Base-by-base conservation (phyloP, 2,797 vertebrate species). In the Amniataba percoides region DNA sequence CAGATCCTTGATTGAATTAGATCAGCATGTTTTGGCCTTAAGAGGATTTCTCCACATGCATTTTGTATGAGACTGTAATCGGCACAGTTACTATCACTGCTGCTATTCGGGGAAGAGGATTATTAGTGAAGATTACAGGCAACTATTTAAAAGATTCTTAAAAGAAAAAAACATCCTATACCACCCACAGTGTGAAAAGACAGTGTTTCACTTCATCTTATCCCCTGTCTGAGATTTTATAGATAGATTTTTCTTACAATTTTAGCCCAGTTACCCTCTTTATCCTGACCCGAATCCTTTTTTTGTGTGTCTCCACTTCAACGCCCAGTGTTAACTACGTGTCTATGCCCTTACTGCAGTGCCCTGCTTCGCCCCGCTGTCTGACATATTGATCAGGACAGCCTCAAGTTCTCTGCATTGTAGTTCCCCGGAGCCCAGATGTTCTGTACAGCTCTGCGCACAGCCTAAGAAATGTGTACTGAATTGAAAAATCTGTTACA, bases 1-100 rank as follows among this genome's bases (percentile, higher is more conserved):
- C 86, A 90, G 90, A 86, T 81, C 80, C 85, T 84, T 83, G 89
- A 91, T 92, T 95, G 85, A 93, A 92, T 94, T 93, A 92, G 88
- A 95, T 95, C 88, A 88, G 91, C 91, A 78, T 81, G 84, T 84
- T 90, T 79, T 84, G 76, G 83, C 72, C 74, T 75, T 89, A 91
- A 94, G 92, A 92, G 89, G 90, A 93, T 94, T 93, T 88, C 84
- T 78, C 73, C 69, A 43, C 84, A 83, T 91, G 84, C 87, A 88
- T 87, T 88, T 86, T 87, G 73, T 80, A 84, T 88, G 82, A 88
- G 83, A 65, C 69, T 77, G 59, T 91, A 92, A 94, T 94, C 88
- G 69, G 69, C 81, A 79, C 85, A 75, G 62, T 83, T 88, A 78
- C 84, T 75, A 76, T 88, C 74, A 76, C 75, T 78, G 76, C 85